Evolutionary conservation across 2,113 vertebrate species (phyloP), one percentile per base, ranked within the genome.

Genomic region (Sminthopsis crassicaudata): DNA sequence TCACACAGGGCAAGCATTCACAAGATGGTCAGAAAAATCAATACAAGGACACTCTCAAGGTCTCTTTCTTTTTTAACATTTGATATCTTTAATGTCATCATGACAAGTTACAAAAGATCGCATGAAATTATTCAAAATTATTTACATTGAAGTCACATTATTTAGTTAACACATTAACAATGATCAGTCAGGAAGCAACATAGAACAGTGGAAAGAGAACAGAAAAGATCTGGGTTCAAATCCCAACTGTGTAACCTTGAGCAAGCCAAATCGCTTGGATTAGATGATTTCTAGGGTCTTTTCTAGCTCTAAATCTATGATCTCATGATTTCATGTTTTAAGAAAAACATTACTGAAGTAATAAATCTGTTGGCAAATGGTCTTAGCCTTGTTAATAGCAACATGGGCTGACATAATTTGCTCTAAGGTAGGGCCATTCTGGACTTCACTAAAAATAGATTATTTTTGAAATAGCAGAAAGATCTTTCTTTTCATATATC

Each of bases 71-170:
- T 51, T 10, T 84, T 91, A 53, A 22, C 53, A 42, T 93, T 53
- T 25, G 89, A 90, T 67, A 42, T 92, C 91, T 95, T 93, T 55
- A 95, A 25, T 90, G 48, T 7, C 91, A 95, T 93, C 50, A 67
- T 92, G 76, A 90, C 24, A 67, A 91, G 30, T 90, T 92, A 90
- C 92, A 91, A 89, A 93, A 88, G 46, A 48, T 91, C 50, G 30
- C 53, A 84, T 42, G 67, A 30, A 93, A 67, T 93, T 19, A 90
- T 93, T 91, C 67, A 12, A 53, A 54, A 67, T 53, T 54, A 36
- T 91, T 76, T 91, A 46, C 84, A 53, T 53, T 93, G 60, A 55
- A 92, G n/a, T 90, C n/a, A 93, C 53, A 90, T 84, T 84, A 84
- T 19, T 42, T 42, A 23, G 42, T 42, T 84, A 42, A 42, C 23